Evolutionary conservation across 2,113 vertebrate genomes (phyloP).

Genomic region (Pavo muticus): DNA sequence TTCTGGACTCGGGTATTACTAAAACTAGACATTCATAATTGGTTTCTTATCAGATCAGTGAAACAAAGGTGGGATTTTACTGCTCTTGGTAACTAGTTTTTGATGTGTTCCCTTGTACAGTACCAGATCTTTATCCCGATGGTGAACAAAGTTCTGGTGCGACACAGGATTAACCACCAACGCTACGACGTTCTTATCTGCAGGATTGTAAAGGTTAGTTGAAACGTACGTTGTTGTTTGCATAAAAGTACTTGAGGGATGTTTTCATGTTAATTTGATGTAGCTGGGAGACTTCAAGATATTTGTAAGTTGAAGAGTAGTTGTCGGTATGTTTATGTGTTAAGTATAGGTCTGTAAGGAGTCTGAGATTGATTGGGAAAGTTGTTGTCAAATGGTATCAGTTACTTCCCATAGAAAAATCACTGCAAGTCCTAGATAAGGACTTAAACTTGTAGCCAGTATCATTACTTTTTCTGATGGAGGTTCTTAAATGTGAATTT

Average conservation of each 20-base stretch:
- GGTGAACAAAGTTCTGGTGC: conserved; percentile 97
- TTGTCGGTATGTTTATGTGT: neutral
- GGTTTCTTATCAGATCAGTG: neutral
- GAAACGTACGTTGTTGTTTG: neutral
- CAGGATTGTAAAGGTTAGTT: conserved; percentile 93
- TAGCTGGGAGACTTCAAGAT: neutral
- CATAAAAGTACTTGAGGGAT: neutral
- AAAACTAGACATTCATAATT: neutral
- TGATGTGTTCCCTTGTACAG: conserved; percentile 73
- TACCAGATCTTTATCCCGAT: conserved; percentile 99
- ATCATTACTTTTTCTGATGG: neutral
- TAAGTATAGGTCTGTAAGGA: neutral
- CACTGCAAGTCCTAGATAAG: neutral
- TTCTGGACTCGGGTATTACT: neutral
- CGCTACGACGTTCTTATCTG: conserved; percentile 98
- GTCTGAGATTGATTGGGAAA: neutral
- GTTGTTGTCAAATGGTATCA: neutral
- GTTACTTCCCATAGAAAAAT: neutral
- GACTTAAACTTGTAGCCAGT: neutral
- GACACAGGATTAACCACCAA: conserved; percentile 96
- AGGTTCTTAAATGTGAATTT: neutral
- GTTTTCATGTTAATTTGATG: neutral
- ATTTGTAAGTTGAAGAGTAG: neutral
- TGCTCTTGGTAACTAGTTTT: neutral
- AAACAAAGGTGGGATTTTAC: neutral